Base-by-base conservation (phyloP, 2,888 invertebrate species). In the Harpalus rubripes region DNA sequence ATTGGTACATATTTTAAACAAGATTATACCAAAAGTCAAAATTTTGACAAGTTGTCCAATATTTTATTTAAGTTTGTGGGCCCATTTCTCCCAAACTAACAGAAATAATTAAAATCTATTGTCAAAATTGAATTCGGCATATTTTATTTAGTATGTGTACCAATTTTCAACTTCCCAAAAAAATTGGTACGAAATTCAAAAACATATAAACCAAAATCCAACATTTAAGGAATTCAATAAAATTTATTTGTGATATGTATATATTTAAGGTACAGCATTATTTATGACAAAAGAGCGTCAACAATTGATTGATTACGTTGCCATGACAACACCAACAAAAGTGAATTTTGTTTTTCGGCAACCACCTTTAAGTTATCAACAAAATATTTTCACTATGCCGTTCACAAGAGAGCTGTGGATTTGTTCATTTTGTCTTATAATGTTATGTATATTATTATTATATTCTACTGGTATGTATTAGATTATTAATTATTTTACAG, bases 301-400 rank as follows among this genome's bases (percentile, higher is more conserved):
- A 6, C 65, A 83, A 39, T 87, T 88, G 0, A 89, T 92, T 0
- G 92, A 93, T 87, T 93, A 92, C 88, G 91, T 93, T 6, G 92
- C 93, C 6, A 92, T 92, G 92, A 92, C 92, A 0, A 92, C 92
- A 0, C 89, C 91, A 0, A 92, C 93, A 0, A 90, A 91, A 0
- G 91, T 93, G 0, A 90, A 91, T 1, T 93, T 94, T 87, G 91
- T 94, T 22, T 94, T 94, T 90, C 91, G 94, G 0, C 93, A 93
- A 86, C 94, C 94, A 0, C 92, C 94, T 0, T 91, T 94, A 0
- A 93, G 94, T 0, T 92, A 92, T 74, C 91, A 94, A 16, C 92
- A 92, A 79, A 95, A 94, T 86, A 93, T 95, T 88, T 95, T 94
- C 89, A 89, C 92, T 0, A 88, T 94, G 0, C 94, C 94, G 0